phyloP scores from a whole-genome alignment of 1,140 invertebrate species.

The Scylla paramamosain region DNA sequence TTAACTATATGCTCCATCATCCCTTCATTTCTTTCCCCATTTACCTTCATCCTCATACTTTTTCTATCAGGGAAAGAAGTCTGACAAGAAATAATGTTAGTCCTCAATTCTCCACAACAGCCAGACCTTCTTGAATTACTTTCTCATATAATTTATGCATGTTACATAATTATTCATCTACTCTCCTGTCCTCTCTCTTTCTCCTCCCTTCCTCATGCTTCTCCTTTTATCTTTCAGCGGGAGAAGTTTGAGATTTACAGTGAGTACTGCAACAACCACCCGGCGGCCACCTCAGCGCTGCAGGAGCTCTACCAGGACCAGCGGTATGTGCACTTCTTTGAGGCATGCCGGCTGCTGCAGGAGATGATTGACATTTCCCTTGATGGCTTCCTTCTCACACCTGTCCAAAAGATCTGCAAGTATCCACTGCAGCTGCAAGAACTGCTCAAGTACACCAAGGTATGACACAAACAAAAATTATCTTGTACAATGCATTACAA shows the following conservation, averaged over 20 bases:
- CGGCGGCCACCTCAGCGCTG: slow-evolving; percentile 87
- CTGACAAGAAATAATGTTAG: no score
- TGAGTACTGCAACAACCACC: slow-evolving; percentile 95
- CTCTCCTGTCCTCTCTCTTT: no score
- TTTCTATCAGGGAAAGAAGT: no score
- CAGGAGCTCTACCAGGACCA: slow-evolving; percentile 87
- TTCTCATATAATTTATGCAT: no score
- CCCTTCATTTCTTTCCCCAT: no score
- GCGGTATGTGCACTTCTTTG: slow-evolving; percentile 90
- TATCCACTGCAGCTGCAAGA: slow-evolving; percentile 94
- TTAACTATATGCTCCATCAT: no score
- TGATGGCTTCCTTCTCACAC: slow-evolving; percentile 93
- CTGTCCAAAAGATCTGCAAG: slow-evolving; percentile 95
- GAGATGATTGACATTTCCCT: slow-evolving; percentile 92
- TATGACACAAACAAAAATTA: slow-evolving; percentile 63
- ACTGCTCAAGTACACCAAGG: slow-evolving; percentile 88
- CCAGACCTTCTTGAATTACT: no score
- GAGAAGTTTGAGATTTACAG: slow-evolving; percentile 90
- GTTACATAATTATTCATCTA: no score
- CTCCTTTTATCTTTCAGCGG: slow-evolving; percentile 60
- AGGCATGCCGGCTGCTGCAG: slow-evolving; percentile 89
- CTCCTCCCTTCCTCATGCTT: no score
- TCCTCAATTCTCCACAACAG: no score
- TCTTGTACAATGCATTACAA: background rate
- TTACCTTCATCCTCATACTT: no score